phyloP scores from a whole-genome alignment of 2,888 invertebrate genomes.

The Exocentrus adspersus region DNA sequence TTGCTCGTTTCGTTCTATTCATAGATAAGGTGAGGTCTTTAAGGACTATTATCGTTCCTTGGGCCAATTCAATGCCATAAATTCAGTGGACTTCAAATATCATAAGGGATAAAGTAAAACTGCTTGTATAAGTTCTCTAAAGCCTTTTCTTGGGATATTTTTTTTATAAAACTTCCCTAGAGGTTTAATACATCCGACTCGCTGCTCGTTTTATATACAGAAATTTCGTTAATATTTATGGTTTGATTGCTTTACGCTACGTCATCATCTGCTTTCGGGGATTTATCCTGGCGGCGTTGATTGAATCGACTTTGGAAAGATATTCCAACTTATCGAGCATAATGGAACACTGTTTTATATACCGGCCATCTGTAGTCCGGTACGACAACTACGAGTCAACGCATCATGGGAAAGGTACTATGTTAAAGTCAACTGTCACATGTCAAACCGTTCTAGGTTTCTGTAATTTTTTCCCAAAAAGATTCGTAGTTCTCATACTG shows the following conservation, averaged over 20 bases:
- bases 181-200: not conserved
- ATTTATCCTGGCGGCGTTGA: no score
- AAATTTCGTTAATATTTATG: slow-evolving; percentile 13
- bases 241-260: not conserved
- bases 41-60: slow-evolving; percentile 32
- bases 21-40: slow-evolving; percentile 37
- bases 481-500: no score
- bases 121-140: slow-evolving; percentile 32
- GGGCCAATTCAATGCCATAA: slow-evolving; percentile 35
- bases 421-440: no score
- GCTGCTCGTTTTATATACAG: not conserved
- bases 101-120: slow-evolving; percentile 28
- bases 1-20: slow-evolving; percentile 37
- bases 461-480: no score
- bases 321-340: no score
- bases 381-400: no score
- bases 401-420: no score
- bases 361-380: no score
- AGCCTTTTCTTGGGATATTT: slow-evolving; percentile 19
- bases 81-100: slow-evolving; percentile 36
- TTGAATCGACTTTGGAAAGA: no score
- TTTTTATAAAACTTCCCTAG: not conserved
- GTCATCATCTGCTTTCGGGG: no score
- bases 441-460: no score
- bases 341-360: no score